Evolutionary conservation across 2,888 invertebrate genomes (phyloP), one percentile per base, ranked within the genome.

Genomic region (Pharmacophagus antenor): DNA sequence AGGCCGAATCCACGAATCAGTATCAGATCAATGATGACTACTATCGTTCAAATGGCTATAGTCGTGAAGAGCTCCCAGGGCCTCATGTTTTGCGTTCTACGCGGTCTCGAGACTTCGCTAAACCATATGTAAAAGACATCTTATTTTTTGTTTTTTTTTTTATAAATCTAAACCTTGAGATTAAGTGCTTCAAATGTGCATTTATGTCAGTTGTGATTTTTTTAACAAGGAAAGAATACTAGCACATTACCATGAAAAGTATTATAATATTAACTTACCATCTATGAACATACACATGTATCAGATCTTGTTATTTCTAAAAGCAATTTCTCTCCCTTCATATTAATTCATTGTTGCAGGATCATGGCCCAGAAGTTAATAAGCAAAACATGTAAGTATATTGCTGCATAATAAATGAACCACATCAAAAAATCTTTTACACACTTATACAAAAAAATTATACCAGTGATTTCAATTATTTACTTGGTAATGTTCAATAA

Each of bases 341-440:
- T 25, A 17, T 37, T 15, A 31, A 47, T 49, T 25, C 22, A 17
- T 20, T 51, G 4, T 60, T 60, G 23, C 60, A 61, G 60, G 60
- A 61, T 52, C 41, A 61, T 47, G 60, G 60, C 2, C 51, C 56
- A 5, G 56, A 51, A 23, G 60, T 54, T 15, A 47, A 51, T 4
- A 5, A 47, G 10, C 60, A 61, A 56, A 61, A 61, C 47, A 20
- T 56, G 60, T 61, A 61, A 61, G 56, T 46, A 31, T 37, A 44
- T 21, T 54, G 15, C 2, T 31, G 12, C 15, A 12, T 3, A 8
- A 12, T 12, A 31, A 31, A 1, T 31, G 10, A 12, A 27, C 7
- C 8, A 8, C 5, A 27, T 27, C 10, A 27, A 27, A 6, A 8
- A 7, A 1, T 8, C 27, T 10, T 27, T 27, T 27, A 1, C 5